Percentiles rank a stretch among this genome's conserved stretches.
phyloP scores from a whole-genome alignment of 92 coral and sea anemone genomes.

The Palythoa grandis region DNA sequence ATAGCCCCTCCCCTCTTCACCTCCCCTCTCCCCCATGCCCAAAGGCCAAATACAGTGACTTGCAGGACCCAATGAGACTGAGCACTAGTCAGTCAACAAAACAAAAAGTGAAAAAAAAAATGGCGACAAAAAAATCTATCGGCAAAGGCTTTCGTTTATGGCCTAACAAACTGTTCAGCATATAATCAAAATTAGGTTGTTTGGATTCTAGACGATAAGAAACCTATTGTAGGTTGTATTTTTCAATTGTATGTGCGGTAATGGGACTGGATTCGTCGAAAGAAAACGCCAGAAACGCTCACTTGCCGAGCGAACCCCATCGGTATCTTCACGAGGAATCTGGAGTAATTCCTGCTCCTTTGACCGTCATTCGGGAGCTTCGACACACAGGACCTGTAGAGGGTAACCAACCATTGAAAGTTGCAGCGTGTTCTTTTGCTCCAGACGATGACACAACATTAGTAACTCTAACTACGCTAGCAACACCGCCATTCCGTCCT shows the following conservation, averaged over 20 bases:
- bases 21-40: too few relatives aligned
- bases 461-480: constrained; percentile 71
- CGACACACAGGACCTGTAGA: constrained; percentile 73
- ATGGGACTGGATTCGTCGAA: constrained; percentile 69
- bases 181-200: neutral
- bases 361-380: constrained; percentile 61
- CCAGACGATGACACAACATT: constrained; percentile 71
- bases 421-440: constrained; percentile 74
- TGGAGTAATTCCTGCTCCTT: constrained; percentile 57
- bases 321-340: constrained; percentile 51
- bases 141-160: neutral
- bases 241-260: neutral
- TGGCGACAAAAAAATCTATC: neutral
- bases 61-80: neutral
- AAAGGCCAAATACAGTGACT: neutral
- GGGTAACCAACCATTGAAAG: constrained; percentile 60
- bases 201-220: neutral
- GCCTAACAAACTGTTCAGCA: neutral
- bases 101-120: neutral
- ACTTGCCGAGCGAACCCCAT: constrained; percentile 41
- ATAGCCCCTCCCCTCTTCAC: too few relatives aligned
- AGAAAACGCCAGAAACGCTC: constrained; percentile 38
- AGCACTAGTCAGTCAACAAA: neutral
- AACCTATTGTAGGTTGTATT: neutral
- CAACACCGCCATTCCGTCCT: constrained; percentile 46